Base-by-base conservation (phyloP, 2,888 invertebrate genomes). In the Phyllotreta cruciferae region DNA sequence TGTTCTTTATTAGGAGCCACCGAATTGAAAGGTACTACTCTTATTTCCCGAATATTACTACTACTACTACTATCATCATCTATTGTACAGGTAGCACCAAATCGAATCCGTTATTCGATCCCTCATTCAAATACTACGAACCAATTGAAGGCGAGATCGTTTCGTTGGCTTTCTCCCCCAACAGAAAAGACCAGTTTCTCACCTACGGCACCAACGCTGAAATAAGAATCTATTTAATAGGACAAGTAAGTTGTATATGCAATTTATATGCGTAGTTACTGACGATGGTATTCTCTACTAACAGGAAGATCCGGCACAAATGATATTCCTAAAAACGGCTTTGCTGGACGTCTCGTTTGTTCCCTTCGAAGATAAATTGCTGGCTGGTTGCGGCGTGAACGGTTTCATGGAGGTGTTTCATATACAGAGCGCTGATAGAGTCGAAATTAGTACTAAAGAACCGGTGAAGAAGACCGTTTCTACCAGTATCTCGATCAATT, bases 1-100 rank as follows among this genome's bases (percentile, higher is more conserved):
- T 82, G 82, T 66, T 81, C 82, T 3, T 68, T 77, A n/a, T 64
- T 81, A 7, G 79, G 80, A 10, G 73, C 78, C 0, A 78, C 73
- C 35, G 68, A 72, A 66, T 54, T 80, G 7, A 78, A 77, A 75
- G 73, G 73, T 73, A 66, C 24, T 10, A 52, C 14, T 47, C 14
- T 52, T 11, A 34, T 9, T 42, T 4, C 11, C n/a, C 42, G 11
- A 42, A 11, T 10, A 42, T 42, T 42, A 5, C n/a, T 42, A n/a
- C 11, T n/a, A 9, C 5, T 9, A 10, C 5, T n/a, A 44, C 1
- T 44, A 10, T 9, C 24, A 24, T 24, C 24, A n/a, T 42, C 9
- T 41, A 13, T 38, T 47, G 47, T 66, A 38, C 53, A 77, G 77
- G 74, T 37, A 73, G 71, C 52, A 72, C 73, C 3, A 67, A 68